A percentile compares a stretch with the other conserved stretches of the same genome.
Evolutionary conservation across 2,888 invertebrate species (phyloP).

Genomic region (Hirtodrosophila cameraria): DNA sequence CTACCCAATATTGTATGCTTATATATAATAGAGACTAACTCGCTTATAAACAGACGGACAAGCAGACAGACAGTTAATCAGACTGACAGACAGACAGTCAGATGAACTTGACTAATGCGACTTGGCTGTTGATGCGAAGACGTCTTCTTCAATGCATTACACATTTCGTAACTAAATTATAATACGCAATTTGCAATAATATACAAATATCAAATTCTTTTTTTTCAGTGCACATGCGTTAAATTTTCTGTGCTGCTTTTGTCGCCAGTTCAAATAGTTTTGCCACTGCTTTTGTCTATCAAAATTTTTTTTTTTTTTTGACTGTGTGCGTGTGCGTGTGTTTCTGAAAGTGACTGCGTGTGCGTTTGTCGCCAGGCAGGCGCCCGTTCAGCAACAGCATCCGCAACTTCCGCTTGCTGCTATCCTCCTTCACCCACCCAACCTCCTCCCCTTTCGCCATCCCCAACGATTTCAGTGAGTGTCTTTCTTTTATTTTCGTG

Average conservation of each 20-base stretch:
- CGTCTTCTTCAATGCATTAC: too few relatives aligned
- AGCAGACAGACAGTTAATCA: too few relatives aligned
- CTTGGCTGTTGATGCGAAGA: too few relatives aligned
- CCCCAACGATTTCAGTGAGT: background rate
- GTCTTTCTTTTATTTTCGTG: slow-evolving; percentile 67
- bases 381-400: slow-evolving; percentile 64
- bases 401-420: slow-evolving; percentile 36
- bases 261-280: slow-evolving; percentile 50
- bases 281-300: slow-evolving; percentile 45
- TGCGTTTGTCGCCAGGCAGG: slow-evolving; percentile 57
- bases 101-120: too few relatives aligned
- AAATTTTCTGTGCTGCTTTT: slow-evolving; percentile 32
- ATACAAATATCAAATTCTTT: background rate
- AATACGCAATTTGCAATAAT: too few relatives aligned
- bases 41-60: too few relatives aligned
- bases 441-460: background rate
- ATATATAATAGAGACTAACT: too few relatives aligned
- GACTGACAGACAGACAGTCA: too few relatives aligned
- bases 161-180: too few relatives aligned
- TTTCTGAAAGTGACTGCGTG: slow-evolving; percentile 26
- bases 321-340: slow-evolving; percentile 26
- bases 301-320: too few relatives aligned
- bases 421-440: background rate
- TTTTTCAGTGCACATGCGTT: slow-evolving; percentile 33
- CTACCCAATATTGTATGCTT: too few relatives aligned